These are phyloP conservation scores for Drosophila cyrtoloma DNA, from an alignment of 2,888 invertebrate genomes.

Conservation along the genomic window DNA sequence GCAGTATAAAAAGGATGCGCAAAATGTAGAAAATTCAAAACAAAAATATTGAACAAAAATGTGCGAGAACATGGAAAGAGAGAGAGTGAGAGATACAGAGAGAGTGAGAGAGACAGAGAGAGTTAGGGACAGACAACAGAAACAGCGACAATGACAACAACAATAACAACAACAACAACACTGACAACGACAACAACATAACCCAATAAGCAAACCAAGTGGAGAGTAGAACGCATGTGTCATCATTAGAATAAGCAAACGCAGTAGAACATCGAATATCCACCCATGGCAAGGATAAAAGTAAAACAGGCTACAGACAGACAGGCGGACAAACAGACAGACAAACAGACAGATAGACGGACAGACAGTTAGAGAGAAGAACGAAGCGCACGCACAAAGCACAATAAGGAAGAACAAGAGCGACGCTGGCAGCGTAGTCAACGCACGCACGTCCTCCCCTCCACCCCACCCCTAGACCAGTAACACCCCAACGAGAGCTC, in stretches of 20 bases:
- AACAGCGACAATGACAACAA: constrained; percentile 17
- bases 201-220: constrained; percentile 56
- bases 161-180: not conserved
- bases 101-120: not conserved
- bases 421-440: constrained; percentile 44
- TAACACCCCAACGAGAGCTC: constrained; percentile 1
- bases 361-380: constrained; percentile 1
- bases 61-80: constrained; percentile 30
- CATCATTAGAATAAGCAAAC: constrained; percentile 75
- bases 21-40: constrained; percentile 74
- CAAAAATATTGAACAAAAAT: constrained; percentile 77
- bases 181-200: constrained; percentile 37
- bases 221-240: constrained; percentile 70
- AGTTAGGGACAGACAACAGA: constrained; percentile 28
- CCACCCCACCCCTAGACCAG: not conserved
- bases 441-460: constrained; percentile 55
- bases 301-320: constrained; percentile 42
- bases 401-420: constrained; percentile 51
- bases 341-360: constrained; percentile 3
- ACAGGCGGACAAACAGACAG: constrained; percentile 8
- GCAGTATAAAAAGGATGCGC: constrained; percentile 55
- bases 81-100: not conserved
- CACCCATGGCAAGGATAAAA: constrained; percentile 59
- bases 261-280: constrained; percentile 60
- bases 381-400: constrained; percentile 51